Conservation (phyloP, 1,140 invertebrate species). For the Kradibia gibbosae region DNA sequence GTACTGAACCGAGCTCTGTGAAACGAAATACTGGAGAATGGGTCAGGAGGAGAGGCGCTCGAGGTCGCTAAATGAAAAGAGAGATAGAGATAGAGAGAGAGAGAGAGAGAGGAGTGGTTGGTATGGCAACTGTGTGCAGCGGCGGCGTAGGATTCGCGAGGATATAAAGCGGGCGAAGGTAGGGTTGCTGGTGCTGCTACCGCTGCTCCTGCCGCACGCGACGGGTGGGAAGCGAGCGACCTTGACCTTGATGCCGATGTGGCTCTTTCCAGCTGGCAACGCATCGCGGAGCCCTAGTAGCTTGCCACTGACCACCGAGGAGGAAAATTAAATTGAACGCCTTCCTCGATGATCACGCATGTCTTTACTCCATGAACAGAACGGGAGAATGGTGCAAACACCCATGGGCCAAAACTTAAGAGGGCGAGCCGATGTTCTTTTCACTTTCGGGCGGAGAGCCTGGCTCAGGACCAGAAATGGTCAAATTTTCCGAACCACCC, state of each 20-base stretch:
- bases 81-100: not conserved
- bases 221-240: constrained; percentile 35
- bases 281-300: not conserved
- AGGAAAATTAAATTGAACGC: too few species aligned
- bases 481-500: too few species aligned
- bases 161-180: not conserved
- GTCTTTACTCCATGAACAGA: too few species aligned
- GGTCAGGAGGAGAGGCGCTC: constrained; percentile 31
- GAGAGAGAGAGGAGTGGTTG: constrained; percentile 47
- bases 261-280: constrained; percentile 36
- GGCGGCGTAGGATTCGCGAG: constrained; percentile 48
- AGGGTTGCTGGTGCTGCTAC: not conserved
- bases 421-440: too few species aligned
- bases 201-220: not conserved
- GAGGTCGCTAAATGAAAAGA: not conserved
- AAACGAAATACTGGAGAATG: constrained; percentile 38
- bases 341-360: too few species aligned
- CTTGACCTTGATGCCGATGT: constrained; percentile 56
- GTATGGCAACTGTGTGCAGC: constrained; percentile 65
- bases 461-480: too few species aligned
- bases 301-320: not conserved
- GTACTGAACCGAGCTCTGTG: constrained; percentile 1
- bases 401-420: too few species aligned
- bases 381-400: too few species aligned
- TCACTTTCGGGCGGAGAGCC: too few species aligned